Percentiles rank a stretch among this genome's conserved stretches.
Conservation (phyloP, 2,797 vertebrate genomes). For the Macrochelys suwanniensis region DNA sequence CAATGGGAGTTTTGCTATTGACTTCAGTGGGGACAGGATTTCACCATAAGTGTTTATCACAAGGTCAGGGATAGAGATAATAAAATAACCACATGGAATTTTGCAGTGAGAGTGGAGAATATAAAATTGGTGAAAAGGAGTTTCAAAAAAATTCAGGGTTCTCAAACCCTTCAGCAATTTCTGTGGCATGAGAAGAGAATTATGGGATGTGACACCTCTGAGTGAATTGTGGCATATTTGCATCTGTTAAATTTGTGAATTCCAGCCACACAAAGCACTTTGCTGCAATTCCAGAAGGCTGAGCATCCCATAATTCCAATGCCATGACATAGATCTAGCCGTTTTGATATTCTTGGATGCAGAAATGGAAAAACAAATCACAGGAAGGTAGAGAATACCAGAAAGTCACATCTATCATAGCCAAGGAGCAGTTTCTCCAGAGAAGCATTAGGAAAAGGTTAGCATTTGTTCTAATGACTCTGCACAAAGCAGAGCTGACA, state of each 20-base stretch:
- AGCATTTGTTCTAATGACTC: not conserved
- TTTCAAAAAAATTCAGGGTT: constrained; percentile 10
- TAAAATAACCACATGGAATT: constrained; percentile 1
- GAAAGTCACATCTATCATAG: not conserved
- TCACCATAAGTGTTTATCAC: constrained; percentile 38
- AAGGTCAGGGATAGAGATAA: constrained; percentile 32
- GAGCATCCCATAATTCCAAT: not conserved
- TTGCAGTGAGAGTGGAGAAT: not conserved
- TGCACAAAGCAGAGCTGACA: not conserved
- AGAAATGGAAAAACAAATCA: not conserved
- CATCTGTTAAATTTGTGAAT: constrained; percentile 34
- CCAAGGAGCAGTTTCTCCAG: not conserved
- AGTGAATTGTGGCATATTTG: constrained; percentile 35
- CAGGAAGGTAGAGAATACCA: not conserved
- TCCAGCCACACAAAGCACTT: not conserved
- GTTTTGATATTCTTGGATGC: not conserved
- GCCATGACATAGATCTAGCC: not conserved
- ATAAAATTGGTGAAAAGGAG: not conserved
- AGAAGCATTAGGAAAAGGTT: accelerated
- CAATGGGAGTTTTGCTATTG: not conserved
- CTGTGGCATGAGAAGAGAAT: constrained; percentile 46
- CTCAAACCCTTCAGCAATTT: constrained; percentile 32
- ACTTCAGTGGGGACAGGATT: not conserved
- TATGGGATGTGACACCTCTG: constrained; percentile 25
- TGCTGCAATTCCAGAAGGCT: not conserved